Evolutionary conservation across 2,113 vertebrate genomes (phyloP).

Genomic region (Mirza zaza): DNA sequence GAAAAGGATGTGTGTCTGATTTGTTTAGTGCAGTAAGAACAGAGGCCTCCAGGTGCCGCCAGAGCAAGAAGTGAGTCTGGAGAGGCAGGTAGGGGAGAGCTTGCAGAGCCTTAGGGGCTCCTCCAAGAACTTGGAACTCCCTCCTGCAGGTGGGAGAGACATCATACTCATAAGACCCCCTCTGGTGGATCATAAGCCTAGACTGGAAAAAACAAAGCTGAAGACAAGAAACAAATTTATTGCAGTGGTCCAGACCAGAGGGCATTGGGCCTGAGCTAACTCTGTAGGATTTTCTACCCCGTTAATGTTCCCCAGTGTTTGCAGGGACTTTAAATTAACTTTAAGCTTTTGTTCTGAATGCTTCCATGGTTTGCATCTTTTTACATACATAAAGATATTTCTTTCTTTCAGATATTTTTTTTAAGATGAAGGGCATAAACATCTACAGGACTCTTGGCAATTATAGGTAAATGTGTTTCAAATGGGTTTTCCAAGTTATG

Average conservation of each 20-base stretch:
- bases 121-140: neutral
- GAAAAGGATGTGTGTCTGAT: neutral
- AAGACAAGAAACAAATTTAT: neutral
- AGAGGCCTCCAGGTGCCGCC: neutral
- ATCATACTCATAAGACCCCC: neutral
- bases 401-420: slow-evolving; percentile 8
- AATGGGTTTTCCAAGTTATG: neutral
- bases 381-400: neutral
- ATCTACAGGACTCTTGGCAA: neutral
- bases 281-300: too few species aligned
- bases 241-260: neutral
- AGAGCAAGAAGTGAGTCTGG: neutral
- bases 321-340: neutral
- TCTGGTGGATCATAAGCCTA: neutral
- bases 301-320: neutral
- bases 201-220: neutral
- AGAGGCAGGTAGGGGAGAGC: neutral
- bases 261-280: neutral
- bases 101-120: neutral
- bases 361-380: neutral
- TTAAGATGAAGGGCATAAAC: neutral
- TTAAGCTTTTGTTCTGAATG: neutral
- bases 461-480: neutral
- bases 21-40: neutral
- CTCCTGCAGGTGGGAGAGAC: neutral